Base-by-base conservation (phyloP, 2,113 vertebrate species). In the Indicator maculatus region DNA sequence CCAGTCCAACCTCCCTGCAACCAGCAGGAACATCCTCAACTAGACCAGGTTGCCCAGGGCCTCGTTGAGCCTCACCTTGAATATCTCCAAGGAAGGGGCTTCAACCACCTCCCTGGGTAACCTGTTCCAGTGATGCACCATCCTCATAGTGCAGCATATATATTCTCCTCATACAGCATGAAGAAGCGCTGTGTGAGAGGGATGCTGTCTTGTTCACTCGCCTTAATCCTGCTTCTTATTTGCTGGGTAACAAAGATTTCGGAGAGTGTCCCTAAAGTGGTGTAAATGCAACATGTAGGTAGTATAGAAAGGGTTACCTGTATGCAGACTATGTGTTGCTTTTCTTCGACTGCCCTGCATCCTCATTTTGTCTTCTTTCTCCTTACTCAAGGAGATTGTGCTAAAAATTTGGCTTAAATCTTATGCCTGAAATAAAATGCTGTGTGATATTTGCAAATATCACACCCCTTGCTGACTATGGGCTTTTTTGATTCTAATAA, bases 271-370 rank as follows among this genome's bases (percentile, higher is more conserved):
- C 72, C 47, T 71, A 33, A 44, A 84, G 16, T 2, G 23, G 20
- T 41, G 31, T 20, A 28, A 1, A 9, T 44, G 9, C 52, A 21
- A 3, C 5, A 8, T 78, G 39, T 39, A 0, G 27, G 16, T 39
- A 23, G 4, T 30, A 11, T 1, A 69, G 61, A 59, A 84, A 38
- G 16, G 67, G 31, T 10, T 10, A 72, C 27, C 18, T 64, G 23
- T 44, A 5, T 73, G 72, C 18, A n/a, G 73, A 23, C 27, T 39
- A 0, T 9, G 17, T 0, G 0, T 53, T 81, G 31, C 47, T 84
- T 81, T 72, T 84, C 73, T 78, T 65, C 70, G 27, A 11, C 41
- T 38, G 47, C 33, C 44, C 26, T 0, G 1, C 33, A 24, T 4
- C 8, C 26, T 76, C 20, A 30, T 58, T 75, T 91, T 61, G 12